Conservation (phyloP, 2,113 vertebrate genomes). For the Gadus macrocephalus region DNA sequence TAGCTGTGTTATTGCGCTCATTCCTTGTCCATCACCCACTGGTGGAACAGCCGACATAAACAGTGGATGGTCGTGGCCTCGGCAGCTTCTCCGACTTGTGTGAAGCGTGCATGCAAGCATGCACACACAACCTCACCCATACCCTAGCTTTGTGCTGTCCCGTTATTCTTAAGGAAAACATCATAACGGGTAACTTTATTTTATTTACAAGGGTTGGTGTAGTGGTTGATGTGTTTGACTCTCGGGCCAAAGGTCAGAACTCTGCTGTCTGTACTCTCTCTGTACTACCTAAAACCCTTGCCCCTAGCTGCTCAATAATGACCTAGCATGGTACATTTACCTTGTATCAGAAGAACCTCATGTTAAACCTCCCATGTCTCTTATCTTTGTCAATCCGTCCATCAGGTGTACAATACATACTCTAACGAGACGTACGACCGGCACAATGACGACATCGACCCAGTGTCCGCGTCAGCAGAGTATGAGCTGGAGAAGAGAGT, state of each 20-base stretch:
- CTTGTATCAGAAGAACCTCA: not conserved
- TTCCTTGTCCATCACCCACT: constrained; percentile 4
- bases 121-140: not conserved
- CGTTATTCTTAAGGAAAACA: no score
- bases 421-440: constrained; percentile 85
- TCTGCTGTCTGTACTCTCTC: no score
- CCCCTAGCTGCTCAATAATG: not conserved
- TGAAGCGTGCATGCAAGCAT: no score
- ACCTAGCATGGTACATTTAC: no score
- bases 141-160: not conserved
- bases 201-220: no score
- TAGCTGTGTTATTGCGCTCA: not conserved
- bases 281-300: no score
- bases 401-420: constrained; percentile 77
- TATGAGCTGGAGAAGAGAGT: constrained; percentile 90
- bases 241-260: not conserved
- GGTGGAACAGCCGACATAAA: constrained; percentile 41
- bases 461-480: constrained; percentile 86
- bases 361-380: not conserved
- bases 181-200: no score
- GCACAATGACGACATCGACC: constrained; percentile 85
- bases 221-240: no score
- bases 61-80: constrained; percentile 11
- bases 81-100: not conserved
- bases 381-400: constrained; percentile 11